A percentile compares a stretch with the other conserved stretches of the same genome.
These are phyloP conservation scores for Lysandra coridon DNA, from an alignment of 2,888 invertebrate species.

Conservation along the genomic window DNA sequence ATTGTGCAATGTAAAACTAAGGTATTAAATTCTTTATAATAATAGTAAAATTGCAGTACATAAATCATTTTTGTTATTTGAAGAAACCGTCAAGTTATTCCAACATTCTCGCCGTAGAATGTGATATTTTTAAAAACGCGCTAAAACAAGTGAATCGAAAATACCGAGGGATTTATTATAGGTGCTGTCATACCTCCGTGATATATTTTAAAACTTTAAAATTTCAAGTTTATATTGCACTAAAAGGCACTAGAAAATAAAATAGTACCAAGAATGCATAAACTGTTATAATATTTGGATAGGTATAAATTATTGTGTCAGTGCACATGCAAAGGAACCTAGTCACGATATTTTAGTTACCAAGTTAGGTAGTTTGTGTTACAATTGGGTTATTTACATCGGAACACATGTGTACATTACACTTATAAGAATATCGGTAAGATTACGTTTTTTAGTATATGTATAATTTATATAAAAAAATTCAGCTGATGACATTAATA, in stretches of 20 bases:
- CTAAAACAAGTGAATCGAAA: conserved; percentile 23
- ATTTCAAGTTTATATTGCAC: conserved; percentile 9
- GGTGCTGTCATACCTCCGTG: background rate
- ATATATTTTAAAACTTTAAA: conserved; percentile 26
- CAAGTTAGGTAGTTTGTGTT: no score
- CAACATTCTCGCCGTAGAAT: background rate
- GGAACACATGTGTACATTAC: no score
- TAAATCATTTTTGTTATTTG: background rate
- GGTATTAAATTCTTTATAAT: background rate
- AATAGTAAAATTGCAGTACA: background rate
- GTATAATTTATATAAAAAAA: no score
- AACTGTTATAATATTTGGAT: no score
- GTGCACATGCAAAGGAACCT: no score
- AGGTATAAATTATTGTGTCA: no score
- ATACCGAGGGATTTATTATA: conserved; percentile 14
- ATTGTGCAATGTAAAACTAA: background rate
- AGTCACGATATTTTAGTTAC: no score
- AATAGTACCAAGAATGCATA: background rate
- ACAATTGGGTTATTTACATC: no score
- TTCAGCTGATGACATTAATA: no score
- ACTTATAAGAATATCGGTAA: no score
- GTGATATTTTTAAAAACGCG: conserved; percentile 13
- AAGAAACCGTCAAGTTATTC: background rate
- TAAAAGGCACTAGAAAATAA: background rate
- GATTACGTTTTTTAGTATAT: no score